phyloP scores from a whole-genome alignment of 2,888 invertebrate species.

The Camptogramma bilineatum region DNA sequence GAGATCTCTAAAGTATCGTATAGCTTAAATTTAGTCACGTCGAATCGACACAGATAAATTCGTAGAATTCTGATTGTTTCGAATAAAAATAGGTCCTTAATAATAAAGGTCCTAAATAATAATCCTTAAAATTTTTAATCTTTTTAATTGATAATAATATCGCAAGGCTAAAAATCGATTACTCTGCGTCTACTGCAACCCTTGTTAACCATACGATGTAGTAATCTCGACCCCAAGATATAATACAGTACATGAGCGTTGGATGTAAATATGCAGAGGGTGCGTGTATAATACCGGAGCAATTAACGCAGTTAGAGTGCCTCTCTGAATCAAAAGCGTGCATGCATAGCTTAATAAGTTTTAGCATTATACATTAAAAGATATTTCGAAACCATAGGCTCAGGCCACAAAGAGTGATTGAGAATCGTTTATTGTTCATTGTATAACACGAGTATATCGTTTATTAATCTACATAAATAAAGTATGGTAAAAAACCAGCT shows the following conservation, averaged over 20 bases:
- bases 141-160: constrained; percentile 1
- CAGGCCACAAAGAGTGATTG: too few relatives aligned
- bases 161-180: constrained; percentile 6
- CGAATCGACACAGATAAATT: too few relatives aligned
- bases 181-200: constrained; percentile 19
- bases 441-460: too few relatives aligned
- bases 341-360: constrained; percentile 17
- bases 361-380: constrained; percentile 6
- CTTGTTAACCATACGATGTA: constrained; percentile 23
- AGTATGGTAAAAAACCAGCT: too few relatives aligned
- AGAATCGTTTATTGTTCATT: too few relatives aligned
- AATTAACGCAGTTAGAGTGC: constrained; percentile 54
- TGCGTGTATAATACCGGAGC: constrained; percentile 52
- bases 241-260: constrained; percentile 21
- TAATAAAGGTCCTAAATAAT: too few relatives aligned
- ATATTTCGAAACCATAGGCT: too few relatives aligned
- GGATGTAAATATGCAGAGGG: constrained; percentile 30
- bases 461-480: too few relatives aligned
- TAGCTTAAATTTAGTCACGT: too few relatives aligned
- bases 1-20: too few relatives aligned
- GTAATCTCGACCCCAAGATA: constrained; percentile 25
- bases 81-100: too few relatives aligned
- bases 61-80: too few relatives aligned
- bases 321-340: constrained; percentile 16
- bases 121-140: background rate